Evolutionary conservation across 2,113 vertebrate genomes (phyloP), one percentile per base, ranked within the genome.

Genomic region (Pterocles orientalis): DNA sequence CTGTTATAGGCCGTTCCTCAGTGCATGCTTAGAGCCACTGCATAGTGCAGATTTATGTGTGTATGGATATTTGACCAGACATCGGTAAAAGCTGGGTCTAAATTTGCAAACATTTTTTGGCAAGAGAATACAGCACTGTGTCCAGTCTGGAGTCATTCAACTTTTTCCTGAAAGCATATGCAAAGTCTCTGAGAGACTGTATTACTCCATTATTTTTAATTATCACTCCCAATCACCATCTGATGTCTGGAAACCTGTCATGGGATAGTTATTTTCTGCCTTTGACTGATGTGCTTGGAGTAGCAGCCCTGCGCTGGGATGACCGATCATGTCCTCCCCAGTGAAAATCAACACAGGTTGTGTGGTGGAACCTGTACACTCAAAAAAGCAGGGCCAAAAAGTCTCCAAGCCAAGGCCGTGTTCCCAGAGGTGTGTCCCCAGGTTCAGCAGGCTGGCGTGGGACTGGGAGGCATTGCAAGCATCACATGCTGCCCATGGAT

Each of bases 401-500:
- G 12, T 20, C 13, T 25, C 47, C 54, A 3, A 11, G 81, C 29
- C 53, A 28, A 18, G 2, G 20, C 19, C 0, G 4, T 25, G 7
- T 65, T 65, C 19, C 19, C 81, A 64, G 53, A 18, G 31, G 26
- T 2, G 3, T 1, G 0, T 65, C 39, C 48, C 33, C 1, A 3
- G 36, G 47, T 51, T 91, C 2, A 0, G 36, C 24, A n/a, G 20
- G 78, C 65, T 51, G 16, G 34, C 5, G 6, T 43, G 69, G 57
- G 68, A 56, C 29, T 0, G 1, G 50, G 83, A 56, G 10, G 64
- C 25, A 45, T 39, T 0, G 3, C 0, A 1, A 76, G 70, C 86
- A 86, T 53, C 20, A 34, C 28, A 18, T 0, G 2, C 53, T 81
- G 53, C 7, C 26, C 8, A 7, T 51, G 62, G 21, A 8, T 18